Conservation (phyloP, 2,888 invertebrate genomes). For the Hemicrepidius hirtus region DNA sequence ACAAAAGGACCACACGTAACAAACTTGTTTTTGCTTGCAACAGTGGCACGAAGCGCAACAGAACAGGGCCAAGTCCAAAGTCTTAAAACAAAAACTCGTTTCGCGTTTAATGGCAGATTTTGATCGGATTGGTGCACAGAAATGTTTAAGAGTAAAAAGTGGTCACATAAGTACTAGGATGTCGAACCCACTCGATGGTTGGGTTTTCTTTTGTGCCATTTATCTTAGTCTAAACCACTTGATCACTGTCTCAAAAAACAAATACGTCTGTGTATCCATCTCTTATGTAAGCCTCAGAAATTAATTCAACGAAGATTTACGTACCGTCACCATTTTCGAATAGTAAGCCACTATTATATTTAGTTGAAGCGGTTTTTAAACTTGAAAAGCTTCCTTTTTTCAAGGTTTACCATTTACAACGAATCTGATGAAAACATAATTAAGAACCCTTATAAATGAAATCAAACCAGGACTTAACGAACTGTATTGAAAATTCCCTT, state of each 20-base stretch:
- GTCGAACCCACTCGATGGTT: constrained; percentile 28
- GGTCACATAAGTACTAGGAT: constrained; percentile 33
- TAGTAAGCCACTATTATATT: no score
- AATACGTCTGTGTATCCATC: background rate
- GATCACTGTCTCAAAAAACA: constrained; percentile 22
- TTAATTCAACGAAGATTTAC: constrained; percentile 13
- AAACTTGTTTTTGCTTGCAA: constrained; percentile 18
- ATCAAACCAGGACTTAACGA: constrained; percentile 21
- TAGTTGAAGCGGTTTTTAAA: no score
- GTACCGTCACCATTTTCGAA: background rate
- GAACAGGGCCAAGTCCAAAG: constrained; percentile 7
- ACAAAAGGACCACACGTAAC: constrained; percentile 16
- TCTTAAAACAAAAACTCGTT: constrained; percentile 44
- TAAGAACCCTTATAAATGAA: constrained; percentile 12
- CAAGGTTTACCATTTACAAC: constrained; percentile 5
- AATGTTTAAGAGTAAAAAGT: constrained; percentile 35
- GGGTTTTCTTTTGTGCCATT: constrained; percentile 32
- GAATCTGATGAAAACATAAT: constrained; percentile 17
- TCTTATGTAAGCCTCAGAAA: background rate
- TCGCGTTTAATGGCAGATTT: constrained; percentile 42
- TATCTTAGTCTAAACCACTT: constrained; percentile 28
- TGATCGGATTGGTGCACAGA: constrained; percentile 24
- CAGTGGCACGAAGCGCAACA: constrained; percentile 24
- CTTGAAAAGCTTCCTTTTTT: background rate
- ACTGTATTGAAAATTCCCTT: constrained; percentile 22